phyloP scores from a whole-genome alignment of 2,113 vertebrate genomes.

The Alosa alosa region DNA sequence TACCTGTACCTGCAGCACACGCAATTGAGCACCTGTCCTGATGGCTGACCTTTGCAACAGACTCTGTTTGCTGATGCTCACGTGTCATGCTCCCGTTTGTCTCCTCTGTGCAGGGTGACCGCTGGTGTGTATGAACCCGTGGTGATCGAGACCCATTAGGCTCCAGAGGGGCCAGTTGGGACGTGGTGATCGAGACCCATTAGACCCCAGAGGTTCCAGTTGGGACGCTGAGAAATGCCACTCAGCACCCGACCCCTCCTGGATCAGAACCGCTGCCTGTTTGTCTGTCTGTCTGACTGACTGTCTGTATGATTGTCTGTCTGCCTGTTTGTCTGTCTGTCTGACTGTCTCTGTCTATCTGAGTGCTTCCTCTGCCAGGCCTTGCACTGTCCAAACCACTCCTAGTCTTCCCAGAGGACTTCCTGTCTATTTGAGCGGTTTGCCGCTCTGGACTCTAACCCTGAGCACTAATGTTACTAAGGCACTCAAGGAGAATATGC shows the following conservation, averaged over 20 bases:
- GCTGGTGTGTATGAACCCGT: slow-evolving; percentile 93
- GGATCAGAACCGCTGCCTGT: background rate
- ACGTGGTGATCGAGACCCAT: slow-evolving; percentile 92
- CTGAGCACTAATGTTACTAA: background rate
- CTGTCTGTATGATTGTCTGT: slow-evolving; percentile 17
- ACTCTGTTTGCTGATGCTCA: background rate
- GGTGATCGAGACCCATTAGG: slow-evolving; percentile 93
- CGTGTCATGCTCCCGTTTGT: background rate
- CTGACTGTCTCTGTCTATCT: background rate
- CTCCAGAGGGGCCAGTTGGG: background rate
- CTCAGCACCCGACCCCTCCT: background rate
- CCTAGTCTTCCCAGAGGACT: background rate
- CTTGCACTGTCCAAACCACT: background rate
- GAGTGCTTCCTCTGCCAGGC: background rate
- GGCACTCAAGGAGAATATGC: too few relatives aligned
- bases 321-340: background rate
- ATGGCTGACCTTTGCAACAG: too few relatives aligned
- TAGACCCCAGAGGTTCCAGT: slow-evolving; percentile 57
- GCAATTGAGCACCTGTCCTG: too few relatives aligned
- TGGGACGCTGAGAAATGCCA: background rate
- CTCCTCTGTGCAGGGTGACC: slow-evolving; percentile 76
- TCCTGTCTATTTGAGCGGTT: background rate
- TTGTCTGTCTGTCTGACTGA: background rate
- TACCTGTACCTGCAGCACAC: background rate
- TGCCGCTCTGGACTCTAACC: background rate